These are phyloP conservation scores for Ophraella communa DNA, from an alignment of 2,888 invertebrate species.

Conservation along the genomic window DNA sequence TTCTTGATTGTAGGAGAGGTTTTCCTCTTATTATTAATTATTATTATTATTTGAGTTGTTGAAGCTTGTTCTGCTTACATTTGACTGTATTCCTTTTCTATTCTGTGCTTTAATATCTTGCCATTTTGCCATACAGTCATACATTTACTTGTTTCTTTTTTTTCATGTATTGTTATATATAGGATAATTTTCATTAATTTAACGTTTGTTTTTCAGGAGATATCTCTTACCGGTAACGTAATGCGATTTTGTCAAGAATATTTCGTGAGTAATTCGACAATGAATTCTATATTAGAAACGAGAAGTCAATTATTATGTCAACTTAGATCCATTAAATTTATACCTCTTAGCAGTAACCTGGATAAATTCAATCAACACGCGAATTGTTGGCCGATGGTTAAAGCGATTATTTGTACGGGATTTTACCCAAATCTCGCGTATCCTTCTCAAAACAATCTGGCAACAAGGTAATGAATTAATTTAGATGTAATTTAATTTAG, in stretches of 20 bases:
- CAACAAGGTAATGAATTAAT: slow-evolving; percentile 57
- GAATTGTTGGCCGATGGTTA: slow-evolving; percentile 89
- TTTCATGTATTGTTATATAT: not conserved
- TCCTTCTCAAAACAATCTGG: slow-evolving; percentile 47
- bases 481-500: not conserved
- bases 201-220: slow-evolving; percentile 56
- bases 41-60: too few relatives aligned
- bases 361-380: slow-evolving; percentile 83
- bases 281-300: slow-evolving; percentile 90
- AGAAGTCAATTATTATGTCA: slow-evolving; percentile 84
- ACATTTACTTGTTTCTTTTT: too few relatives aligned
- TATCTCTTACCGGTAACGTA: slow-evolving; percentile 69
- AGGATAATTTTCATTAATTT: slow-evolving; percentile 17
- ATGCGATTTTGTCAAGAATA: slow-evolving; percentile 76
- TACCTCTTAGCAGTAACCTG: slow-evolving; percentile 71
- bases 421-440: slow-evolving; percentile 86
- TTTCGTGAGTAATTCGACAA: slow-evolving; percentile 78
- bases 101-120: too few relatives aligned
- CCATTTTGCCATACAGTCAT: too few relatives aligned
- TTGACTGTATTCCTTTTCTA: too few relatives aligned
- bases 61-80: too few relatives aligned
- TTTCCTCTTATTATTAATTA: too few relatives aligned
- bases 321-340: slow-evolving; percentile 76
- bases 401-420: slow-evolving; percentile 87
- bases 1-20: too few relatives aligned